Conservation (phyloP, 37 sponge, comb jelly and placozoan species). For the Ianthella basta region DNA sequence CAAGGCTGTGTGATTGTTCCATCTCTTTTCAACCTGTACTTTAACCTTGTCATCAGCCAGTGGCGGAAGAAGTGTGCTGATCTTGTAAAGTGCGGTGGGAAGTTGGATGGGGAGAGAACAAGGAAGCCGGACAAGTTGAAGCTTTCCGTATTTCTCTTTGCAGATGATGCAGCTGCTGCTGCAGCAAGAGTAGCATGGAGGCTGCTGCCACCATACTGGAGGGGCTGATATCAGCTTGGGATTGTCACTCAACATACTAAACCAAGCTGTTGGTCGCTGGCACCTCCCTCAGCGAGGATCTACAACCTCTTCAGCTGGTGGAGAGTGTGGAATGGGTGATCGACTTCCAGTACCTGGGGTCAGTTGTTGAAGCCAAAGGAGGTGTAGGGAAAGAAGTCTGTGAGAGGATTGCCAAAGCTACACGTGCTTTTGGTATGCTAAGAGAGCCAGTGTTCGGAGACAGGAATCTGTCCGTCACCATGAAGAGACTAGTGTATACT, state of each 20-base stretch:
- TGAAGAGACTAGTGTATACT: slow-evolving; percentile 33
- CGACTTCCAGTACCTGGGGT: slow-evolving; percentile 52
- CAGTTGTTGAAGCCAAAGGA: slow-evolving; percentile 33
- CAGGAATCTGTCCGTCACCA: background rate
- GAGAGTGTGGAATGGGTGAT: slow-evolving; percentile 38
- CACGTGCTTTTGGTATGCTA: slow-evolving; percentile 43
- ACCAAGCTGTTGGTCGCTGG: too few species aligned
- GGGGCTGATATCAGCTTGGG: background rate
- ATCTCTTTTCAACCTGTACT: slow-evolving; percentile 54
- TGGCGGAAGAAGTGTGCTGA: slow-evolving; percentile 18
- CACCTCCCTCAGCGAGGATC: background rate
- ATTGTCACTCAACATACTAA: slow-evolving; percentile 30
- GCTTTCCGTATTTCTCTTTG: slow-evolving; percentile 8
- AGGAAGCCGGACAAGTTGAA: background rate
- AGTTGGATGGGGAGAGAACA: slow-evolving; percentile 46
- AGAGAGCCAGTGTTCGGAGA: slow-evolving; percentile 29
- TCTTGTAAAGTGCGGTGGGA: slow-evolving; percentile 17
- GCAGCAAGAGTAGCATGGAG: slow-evolving; percentile 24
- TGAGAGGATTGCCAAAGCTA: slow-evolving; percentile 36
- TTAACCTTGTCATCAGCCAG: slow-evolving; percentile 11
- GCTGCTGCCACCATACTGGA: slow-evolving; percentile 12
- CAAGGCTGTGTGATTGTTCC: slow-evolving; percentile 48
- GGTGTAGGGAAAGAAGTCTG: slow-evolving; percentile 32
- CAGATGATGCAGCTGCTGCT: slow-evolving; percentile 8
- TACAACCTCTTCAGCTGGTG: background rate